Base-by-base conservation (phyloP, 2,888 invertebrate species). In the Pseudococcus viburni region DNA sequence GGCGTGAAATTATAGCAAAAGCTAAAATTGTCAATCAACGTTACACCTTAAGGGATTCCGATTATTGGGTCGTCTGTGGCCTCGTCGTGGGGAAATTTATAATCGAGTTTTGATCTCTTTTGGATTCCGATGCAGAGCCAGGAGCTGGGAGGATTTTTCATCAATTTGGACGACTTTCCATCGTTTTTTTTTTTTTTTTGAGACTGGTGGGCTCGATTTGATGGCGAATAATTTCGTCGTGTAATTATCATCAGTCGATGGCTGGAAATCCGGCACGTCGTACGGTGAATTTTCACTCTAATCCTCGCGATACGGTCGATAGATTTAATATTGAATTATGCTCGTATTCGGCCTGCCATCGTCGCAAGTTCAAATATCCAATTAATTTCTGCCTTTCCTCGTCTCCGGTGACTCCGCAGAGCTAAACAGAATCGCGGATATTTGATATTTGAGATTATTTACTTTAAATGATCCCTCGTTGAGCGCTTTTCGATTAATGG, bases 21-120 rank as follows among this genome's bases (percentile, higher is more conserved):
- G 68, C 33, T 33, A 19, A 73, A 73, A 33, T 73, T 73, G 68
- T 73, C 68, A 73, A 73, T 73, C 68, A 73, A 73, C 33, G 68
- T 33, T 33, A 19, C 19, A 19, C 59, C 59, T 59, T 59, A 19
- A 59, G 59, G 59, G 19, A 59, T 59, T 59, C 59, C 26, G 59
- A 59, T 59, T 59, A 19, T 8, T 59, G 59, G 59, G 19, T 59
- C n/a, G 51, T 33, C 51, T 51, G 17, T 17, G 51, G 12, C 46
- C 9, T 7, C 12, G 7, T 15, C 1, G 17, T 19, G 59, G 19
- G n/a, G 0, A 59, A 59, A 1, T 59, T 59, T 59, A 19, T 59
- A 59, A 59, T 59, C 59, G 59, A 19, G 59, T 59, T 59, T 59
- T 59, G 19, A 59, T 19, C 59, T 59, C 0, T 59, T 59, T 33